These are phyloP conservation scores for Lordiphosa clarofinis DNA, from an alignment of 1,140 invertebrate species.

Conservation along the genomic window DNA sequence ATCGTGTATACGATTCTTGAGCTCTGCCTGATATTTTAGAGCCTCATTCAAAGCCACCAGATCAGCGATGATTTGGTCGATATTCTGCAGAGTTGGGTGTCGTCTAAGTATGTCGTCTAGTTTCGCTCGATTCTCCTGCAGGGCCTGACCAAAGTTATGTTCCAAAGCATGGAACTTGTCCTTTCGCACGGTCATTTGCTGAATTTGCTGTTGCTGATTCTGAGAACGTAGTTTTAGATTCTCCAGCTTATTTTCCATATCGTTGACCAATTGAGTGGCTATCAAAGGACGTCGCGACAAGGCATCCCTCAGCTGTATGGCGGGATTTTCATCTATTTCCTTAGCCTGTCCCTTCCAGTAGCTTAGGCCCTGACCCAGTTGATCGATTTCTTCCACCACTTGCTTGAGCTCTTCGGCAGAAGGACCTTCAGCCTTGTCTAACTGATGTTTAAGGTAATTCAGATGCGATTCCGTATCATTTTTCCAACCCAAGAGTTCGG, in stretches of 20 bases:
- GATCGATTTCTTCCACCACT: conserved; percentile 85
- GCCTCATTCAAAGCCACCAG: conserved; percentile 79
- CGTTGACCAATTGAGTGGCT: conserved; percentile 85
- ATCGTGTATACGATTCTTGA: conserved; percentile 84
- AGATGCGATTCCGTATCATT: conserved; percentile 90
- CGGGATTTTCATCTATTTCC: conserved; percentile 85
- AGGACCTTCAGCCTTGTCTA: conserved; percentile 86
- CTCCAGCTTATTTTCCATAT: conserved; percentile 86
- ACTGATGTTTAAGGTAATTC: conserved; percentile 88
- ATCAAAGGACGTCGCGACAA: conserved; percentile 85
- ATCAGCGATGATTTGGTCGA: conserved; percentile 79
- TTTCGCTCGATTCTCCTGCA: conserved; percentile 82
- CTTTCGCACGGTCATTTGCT: conserved; percentile 86
- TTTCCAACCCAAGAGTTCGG: conserved; percentile 89
- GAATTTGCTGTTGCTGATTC: conserved; percentile 84
- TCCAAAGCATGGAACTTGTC: conserved; percentile 85
- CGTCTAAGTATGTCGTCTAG: conserved; percentile 81
- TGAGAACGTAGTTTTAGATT: conserved; percentile 84
- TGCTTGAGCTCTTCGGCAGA: conserved; percentile 84
- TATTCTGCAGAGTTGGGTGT: conserved; percentile 66
- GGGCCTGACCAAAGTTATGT: conserved; percentile 83
- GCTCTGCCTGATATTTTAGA: conserved; percentile 80
- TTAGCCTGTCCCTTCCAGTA: conserved; percentile 86
- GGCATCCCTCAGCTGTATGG: conserved; percentile 85
- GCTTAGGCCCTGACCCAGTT: conserved; percentile 84